Conservation (phyloP, 2,797 vertebrate genomes). For the Stomatorhinus walkeri region DNA sequence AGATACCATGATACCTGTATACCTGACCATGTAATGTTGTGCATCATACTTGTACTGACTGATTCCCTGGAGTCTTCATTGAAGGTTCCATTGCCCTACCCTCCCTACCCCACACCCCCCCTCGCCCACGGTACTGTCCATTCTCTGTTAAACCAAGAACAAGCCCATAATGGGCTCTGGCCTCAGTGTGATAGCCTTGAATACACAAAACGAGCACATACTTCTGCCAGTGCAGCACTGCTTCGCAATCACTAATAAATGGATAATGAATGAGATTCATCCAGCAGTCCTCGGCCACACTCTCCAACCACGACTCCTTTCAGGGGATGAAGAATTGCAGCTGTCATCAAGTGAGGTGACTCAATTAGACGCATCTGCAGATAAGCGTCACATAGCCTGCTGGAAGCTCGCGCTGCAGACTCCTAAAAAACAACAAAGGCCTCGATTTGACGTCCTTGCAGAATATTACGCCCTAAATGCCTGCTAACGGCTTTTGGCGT, state of each 20-base stretch:
- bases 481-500: neutral
- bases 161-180: neutral
- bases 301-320: neutral
- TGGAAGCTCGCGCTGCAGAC: neutral
- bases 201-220: neutral
- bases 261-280: neutral
- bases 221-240: neutral
- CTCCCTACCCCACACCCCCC: neutral
- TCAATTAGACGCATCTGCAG: neutral
- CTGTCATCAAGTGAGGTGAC: slow-evolving; percentile 1
- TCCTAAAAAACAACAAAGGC: neutral
- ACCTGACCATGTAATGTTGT: neutral
- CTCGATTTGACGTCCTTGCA: neutral
- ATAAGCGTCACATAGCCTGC: neutral
- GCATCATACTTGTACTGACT: neutral
- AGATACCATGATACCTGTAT: neutral
- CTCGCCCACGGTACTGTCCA: neutral
- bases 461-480: neutral
- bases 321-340: neutral
- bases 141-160: neutral
- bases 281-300: neutral
- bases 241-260: neutral
- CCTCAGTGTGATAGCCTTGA: neutral
- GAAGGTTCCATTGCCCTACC: neutral
- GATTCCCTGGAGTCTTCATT: neutral